These are phyloP conservation scores for Thera obeliscata DNA, from an alignment of 2,888 invertebrate genomes.

Conservation along the genomic window DNA sequence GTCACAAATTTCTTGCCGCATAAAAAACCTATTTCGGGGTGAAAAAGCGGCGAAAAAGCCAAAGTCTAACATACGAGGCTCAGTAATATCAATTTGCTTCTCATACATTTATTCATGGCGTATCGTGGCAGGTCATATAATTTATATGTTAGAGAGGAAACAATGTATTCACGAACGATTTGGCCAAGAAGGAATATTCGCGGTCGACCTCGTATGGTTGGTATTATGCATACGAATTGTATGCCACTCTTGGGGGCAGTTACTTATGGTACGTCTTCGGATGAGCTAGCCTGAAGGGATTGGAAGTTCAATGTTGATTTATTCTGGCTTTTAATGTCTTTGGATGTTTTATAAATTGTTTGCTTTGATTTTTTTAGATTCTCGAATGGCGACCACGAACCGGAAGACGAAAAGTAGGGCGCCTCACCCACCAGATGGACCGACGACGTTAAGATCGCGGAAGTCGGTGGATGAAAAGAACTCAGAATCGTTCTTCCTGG, in stretches of 20 bases:
- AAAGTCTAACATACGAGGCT: constrained; percentile 71
- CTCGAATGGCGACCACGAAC: too few species aligned
- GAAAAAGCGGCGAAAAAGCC: constrained; percentile 66
- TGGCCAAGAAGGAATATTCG: constrained; percentile 60
- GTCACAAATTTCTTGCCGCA: constrained; percentile 73
- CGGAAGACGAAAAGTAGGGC: too few species aligned
- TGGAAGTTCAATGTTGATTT: constrained; percentile 39
- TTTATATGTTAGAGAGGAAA: constrained; percentile 80
- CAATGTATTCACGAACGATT: constrained; percentile 80
- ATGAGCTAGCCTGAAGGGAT: constrained; percentile 40
- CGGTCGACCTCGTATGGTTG: constrained; percentile 40
- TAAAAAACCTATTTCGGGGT: constrained; percentile 76
- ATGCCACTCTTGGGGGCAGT: constrained; percentile 80
- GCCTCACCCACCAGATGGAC: too few species aligned
- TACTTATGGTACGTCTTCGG: constrained; percentile 72
- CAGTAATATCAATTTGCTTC: constrained; percentile 81
- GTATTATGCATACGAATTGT: constrained; percentile 74
- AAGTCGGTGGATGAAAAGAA: too few species aligned
- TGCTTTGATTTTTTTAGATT: background rate
- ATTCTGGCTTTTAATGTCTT: constrained; percentile 28
- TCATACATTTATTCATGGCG: constrained; percentile 81
- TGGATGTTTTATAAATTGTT: background rate
- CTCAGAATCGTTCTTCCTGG: too few species aligned
- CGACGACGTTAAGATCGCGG: too few species aligned
- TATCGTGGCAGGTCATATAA: constrained; percentile 79